Evolutionary conservation across 2,888 invertebrate genomes (phyloP).

Genomic region (Lepidocyrtinus sp.): DNA sequence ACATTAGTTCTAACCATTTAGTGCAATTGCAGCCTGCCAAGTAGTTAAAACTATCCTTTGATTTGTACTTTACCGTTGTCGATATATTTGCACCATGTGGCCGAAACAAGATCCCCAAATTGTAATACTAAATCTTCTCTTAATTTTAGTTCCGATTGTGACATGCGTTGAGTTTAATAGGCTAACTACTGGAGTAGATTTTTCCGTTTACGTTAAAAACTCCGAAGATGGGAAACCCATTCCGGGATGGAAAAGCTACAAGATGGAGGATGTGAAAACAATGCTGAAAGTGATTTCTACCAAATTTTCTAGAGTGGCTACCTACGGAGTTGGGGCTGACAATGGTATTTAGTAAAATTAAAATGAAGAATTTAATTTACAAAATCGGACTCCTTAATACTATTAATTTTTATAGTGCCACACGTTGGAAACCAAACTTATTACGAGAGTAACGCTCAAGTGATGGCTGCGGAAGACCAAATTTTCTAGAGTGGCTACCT

Average conservation of each 20-base stretch:
- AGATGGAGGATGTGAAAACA: slow-evolving; percentile 19
- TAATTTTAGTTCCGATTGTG: too few relatives aligned
- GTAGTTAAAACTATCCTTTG: too few relatives aligned
- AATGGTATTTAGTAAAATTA: slow-evolving; percentile 34
- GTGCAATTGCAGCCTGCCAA: too few relatives aligned
- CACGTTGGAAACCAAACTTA: slow-evolving; percentile 11
- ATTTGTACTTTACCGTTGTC: too few relatives aligned
- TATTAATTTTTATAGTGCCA: too few relatives aligned
- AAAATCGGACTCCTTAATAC: too few relatives aligned
- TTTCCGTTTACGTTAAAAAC: slow-evolving; percentile 21
- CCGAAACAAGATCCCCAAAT: too few relatives aligned
- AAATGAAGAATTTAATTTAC: too few relatives aligned
- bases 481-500: slow-evolving; percentile 38
- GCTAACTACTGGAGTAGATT: slow-evolving; percentile 18
- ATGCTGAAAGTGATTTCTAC: slow-evolving; percentile 38
- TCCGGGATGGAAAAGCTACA: slow-evolving; percentile 24
- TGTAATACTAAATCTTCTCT: too few relatives aligned
- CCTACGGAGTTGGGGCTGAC: slow-evolving; percentile 41
- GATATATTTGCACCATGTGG: too few relatives aligned
- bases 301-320: slow-evolving; percentile 35
- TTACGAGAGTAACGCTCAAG: not conserved
- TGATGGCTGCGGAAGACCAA: slow-evolving; percentile 30
- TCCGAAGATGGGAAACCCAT: not conserved
- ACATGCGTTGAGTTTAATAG: slow-evolving; percentile 25
- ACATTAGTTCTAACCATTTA: too few relatives aligned